A percentile compares a stretch with the other conserved stretches of the same genome.
Evolutionary conservation across 2,888 invertebrate species (phyloP).

Genomic region (Napeogenes sylphis): DNA sequence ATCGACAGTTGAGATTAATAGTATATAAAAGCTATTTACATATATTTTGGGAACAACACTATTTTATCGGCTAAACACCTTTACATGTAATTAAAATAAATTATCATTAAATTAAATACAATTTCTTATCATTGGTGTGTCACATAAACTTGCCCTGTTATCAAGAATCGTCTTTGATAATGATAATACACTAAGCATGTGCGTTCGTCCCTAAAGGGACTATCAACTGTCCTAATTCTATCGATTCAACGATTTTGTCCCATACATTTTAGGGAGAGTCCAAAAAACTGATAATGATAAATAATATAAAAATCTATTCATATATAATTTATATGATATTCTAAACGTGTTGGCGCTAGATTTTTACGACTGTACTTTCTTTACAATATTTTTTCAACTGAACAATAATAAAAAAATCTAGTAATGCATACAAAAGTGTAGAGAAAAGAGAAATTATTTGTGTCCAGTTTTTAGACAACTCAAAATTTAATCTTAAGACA

Average conservation of each 20-base stretch:
- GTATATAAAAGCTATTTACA: background rate
- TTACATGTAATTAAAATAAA: constrained; percentile 4
- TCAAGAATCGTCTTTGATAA: constrained; percentile 24
- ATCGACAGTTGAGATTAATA: no score
- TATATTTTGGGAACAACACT: constrained; percentile 1
- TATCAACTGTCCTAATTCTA: constrained; percentile 41
- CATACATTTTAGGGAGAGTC: constrained; percentile 42
- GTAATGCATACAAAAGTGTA: constrained; percentile 12
- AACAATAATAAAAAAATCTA: background rate
- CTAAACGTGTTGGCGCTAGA: no score
- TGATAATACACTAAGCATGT: constrained; percentile 20
- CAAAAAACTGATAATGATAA: constrained; percentile 38
- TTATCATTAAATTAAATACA: background rate
- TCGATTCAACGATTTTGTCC: constrained; percentile 40
- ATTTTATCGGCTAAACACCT: constrained; percentile 5
- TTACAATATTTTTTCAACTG: no score
- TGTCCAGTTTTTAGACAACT: constrained; percentile 57
- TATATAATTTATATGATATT: no score
- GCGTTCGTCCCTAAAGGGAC: constrained; percentile 20
- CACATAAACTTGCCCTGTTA: constrained; percentile 23
- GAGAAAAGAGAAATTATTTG: constrained; percentile 50
- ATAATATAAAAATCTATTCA: no score
- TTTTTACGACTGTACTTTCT: no score
- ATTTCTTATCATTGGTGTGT: constrained; percentile 24
- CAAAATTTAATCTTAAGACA: constrained; percentile 62